phyloP scores from a whole-genome alignment of 1,140 invertebrate species.

The Philotrypesis tridentata region DNA sequence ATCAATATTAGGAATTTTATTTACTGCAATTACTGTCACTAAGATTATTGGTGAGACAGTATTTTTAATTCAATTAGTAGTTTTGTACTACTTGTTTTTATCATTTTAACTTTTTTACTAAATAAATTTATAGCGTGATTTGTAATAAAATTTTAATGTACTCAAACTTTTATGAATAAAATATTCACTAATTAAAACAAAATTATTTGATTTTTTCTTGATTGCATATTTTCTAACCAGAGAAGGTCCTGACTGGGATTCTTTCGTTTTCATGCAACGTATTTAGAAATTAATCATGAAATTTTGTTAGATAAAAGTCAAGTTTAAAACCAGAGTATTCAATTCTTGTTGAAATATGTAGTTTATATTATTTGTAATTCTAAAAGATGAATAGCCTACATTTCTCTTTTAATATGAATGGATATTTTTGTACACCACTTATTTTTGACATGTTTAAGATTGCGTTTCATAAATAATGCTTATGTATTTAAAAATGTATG shows the following conservation, averaged over 20 bases:
- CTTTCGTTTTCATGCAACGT: not conserved
- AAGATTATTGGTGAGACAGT: not conserved
- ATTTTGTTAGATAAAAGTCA: not conserved
- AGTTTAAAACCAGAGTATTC: not conserved
- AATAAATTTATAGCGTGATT: not conserved
- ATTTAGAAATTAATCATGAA: not conserved
- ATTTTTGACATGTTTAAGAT: not conserved
- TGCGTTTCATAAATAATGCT: too few relatives aligned
- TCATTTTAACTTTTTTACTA: not conserved
- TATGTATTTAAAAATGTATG: too few relatives aligned
- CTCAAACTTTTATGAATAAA: not conserved
- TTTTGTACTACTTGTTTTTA: not conserved
- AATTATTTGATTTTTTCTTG: not conserved
- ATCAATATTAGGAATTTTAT: not conserved
- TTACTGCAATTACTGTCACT: not conserved
- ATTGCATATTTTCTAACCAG: constrained; percentile 7
- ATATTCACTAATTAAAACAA: not conserved
- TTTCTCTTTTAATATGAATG: not conserved
- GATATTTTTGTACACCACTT: not conserved
- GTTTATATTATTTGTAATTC: not conserved
- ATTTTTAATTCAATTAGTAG: not conserved
- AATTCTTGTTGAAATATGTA: constrained; percentile 7
- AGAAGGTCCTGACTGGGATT: not conserved
- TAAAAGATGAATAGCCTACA: not conserved
- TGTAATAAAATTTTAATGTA: constrained; percentile 25